phyloP scores from a whole-genome alignment of 2,113 vertebrate genomes.

The Tympanuchus pallidicinctus region DNA sequence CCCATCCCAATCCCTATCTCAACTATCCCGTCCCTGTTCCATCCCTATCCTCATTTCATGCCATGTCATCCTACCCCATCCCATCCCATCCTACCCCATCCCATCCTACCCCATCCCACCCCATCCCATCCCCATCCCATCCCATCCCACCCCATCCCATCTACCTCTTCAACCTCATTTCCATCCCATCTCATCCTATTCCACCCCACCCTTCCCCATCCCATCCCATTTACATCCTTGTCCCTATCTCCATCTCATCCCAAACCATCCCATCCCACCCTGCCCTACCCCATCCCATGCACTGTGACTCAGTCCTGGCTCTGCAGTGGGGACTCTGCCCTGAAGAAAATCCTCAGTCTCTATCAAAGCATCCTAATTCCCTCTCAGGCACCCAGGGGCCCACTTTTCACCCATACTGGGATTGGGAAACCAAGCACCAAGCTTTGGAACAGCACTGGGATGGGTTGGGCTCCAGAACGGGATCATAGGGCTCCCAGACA shows the following conservation, averaged over 20 bases:
- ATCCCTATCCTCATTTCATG: too few species aligned
- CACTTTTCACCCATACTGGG: accelerated
- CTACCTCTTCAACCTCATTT: too few species aligned
- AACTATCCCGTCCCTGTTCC: background rate
- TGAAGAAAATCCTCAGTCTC: background rate
- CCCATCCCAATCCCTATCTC: background rate
- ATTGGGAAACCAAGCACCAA: background rate
- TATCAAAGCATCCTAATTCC: background rate
- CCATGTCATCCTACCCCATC: too few species aligned
- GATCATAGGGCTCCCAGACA: background rate
- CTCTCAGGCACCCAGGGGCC: accelerated
- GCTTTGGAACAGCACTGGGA: accelerated
- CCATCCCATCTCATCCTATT: too few species aligned
- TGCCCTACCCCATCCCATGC: background rate
- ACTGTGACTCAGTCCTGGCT: background rate
- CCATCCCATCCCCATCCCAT: background rate
- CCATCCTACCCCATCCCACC: background rate
- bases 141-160: too few species aligned
- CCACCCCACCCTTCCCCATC: too few species aligned
- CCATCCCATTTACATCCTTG: too few species aligned
- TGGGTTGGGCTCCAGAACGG: accelerated
- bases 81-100: background rate
- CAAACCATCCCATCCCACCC: background rate
- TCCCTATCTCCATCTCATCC: too few species aligned
- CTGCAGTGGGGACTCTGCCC: background rate